These are phyloP conservation scores for Drosophila kuntzei DNA, from an alignment of 2,888 invertebrate species.

Conservation along the genomic window DNA sequence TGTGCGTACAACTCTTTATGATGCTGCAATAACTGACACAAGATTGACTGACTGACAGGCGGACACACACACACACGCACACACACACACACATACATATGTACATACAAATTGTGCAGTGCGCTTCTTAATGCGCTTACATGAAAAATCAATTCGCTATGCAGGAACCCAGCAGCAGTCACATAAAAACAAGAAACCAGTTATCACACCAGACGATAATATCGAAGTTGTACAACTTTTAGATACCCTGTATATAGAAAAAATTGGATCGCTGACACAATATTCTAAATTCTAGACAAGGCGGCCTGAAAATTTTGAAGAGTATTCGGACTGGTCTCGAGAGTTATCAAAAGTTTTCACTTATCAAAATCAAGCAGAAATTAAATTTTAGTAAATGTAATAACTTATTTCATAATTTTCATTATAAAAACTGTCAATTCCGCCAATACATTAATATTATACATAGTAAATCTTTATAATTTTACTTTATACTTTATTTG, in stretches of 20 bases:
- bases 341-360: not conserved
- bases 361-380: not conserved
- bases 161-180: constrained; percentile 16
- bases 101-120: constrained; percentile 42
- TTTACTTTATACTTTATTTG: not conserved
- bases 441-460: no score
- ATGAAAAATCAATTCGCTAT: constrained; percentile 74
- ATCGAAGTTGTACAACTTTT: not conserved
- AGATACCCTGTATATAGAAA: constrained; percentile 4
- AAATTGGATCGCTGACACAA: no score
- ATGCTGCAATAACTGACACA: constrained; percentile 66
- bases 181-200: constrained; percentile 19
- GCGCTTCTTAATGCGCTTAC: constrained; percentile 67
- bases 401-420: no score
- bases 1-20: constrained; percentile 60
- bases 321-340: no score
- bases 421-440: no score
- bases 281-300: no score
- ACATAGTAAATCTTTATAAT: no score
- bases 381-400: no score
- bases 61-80: constrained; percentile 10
- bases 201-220: not conserved
- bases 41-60: constrained; percentile 27
- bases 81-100: constrained; percentile 23
- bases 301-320: no score